Conservation (phyloP, 2,888 invertebrate species). For the Uropetala carovei region DNA sequence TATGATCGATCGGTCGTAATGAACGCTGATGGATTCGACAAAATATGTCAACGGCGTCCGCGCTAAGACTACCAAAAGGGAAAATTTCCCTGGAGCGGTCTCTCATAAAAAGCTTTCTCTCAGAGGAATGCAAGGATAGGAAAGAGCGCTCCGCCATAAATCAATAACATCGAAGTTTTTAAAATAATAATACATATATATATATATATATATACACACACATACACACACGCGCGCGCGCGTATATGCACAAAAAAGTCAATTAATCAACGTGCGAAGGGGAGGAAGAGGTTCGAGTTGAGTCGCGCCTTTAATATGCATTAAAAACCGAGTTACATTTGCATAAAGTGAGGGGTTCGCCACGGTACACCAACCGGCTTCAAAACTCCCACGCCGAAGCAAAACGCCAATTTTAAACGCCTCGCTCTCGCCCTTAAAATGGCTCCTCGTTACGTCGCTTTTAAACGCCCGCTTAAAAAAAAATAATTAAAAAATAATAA, state of each 20-base stretch:
- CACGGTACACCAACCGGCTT: neutral
- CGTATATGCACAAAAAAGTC: neutral
- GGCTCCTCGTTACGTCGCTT: neutral
- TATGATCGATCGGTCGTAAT: conserved; percentile 51
- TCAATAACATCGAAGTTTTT: conserved; percentile 41
- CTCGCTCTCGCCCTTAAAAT: neutral
- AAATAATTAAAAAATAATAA: neutral
- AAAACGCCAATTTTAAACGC: neutral
- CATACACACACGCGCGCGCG: neutral
- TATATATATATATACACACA: neutral
- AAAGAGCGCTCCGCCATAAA: conserved; percentile 33
- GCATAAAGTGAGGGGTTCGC: neutral
- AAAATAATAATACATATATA: neutral
- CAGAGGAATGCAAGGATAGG: conserved; percentile 16
- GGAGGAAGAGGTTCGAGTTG: neutral
- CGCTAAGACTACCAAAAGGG: conserved; percentile 7
- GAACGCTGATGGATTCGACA: conserved; percentile 56
- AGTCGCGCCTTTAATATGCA: conserved; percentile 7
- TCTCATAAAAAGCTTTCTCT: conserved; percentile 37
- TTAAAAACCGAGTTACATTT: conserved; percentile 10
- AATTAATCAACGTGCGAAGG: neutral
- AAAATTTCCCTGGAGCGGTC: neutral
- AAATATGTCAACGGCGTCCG: conserved; percentile 56
- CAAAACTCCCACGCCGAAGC: conserved; percentile 3
- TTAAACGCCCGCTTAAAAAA: neutral